Evolutionary conservation across 2,797 vertebrate species (phyloP).

Genomic region (Balearica regulorum): DNA sequence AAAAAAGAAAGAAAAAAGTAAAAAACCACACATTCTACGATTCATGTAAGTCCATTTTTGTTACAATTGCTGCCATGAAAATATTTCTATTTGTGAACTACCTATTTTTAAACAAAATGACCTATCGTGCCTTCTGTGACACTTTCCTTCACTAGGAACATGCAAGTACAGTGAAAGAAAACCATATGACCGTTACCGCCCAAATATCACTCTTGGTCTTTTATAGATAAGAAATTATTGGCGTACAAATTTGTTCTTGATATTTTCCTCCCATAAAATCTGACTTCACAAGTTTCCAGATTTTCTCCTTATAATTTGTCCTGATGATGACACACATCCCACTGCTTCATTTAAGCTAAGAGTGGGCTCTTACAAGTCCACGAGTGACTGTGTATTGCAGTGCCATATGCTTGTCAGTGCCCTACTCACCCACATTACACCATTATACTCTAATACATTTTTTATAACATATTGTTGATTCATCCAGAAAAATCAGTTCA

Average conservation of each 20-base stretch:
- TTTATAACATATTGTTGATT: background rate
- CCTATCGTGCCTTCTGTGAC: background rate
- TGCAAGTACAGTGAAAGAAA: background rate
- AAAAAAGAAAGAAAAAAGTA: background rate
- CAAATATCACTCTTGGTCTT: background rate
- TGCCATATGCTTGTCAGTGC: background rate
- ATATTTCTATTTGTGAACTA: background rate
- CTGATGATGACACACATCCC: background rate
- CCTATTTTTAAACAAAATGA: background rate
- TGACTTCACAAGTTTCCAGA: background rate
- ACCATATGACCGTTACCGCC: background rate
- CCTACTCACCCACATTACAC: slow-evolving; percentile 48
- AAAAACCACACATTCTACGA: background rate
- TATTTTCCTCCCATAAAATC: background rate
- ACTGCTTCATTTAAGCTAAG: background rate
- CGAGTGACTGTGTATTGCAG: background rate
- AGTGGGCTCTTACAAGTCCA: background rate
- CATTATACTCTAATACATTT: background rate
- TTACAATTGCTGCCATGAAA: background rate
- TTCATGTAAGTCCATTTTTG: background rate
- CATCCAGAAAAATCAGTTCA: slow-evolving; percentile 23
- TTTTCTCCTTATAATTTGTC: background rate
- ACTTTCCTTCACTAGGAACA: background rate
- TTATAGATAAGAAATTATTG: background rate
- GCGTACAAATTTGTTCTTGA: background rate